Evolutionary conservation across 37 sponge, comb jelly and placozoan species (phyloP), one percentile per base, ranked within the genome.

Genomic region (Geodia barretti): DNA sequence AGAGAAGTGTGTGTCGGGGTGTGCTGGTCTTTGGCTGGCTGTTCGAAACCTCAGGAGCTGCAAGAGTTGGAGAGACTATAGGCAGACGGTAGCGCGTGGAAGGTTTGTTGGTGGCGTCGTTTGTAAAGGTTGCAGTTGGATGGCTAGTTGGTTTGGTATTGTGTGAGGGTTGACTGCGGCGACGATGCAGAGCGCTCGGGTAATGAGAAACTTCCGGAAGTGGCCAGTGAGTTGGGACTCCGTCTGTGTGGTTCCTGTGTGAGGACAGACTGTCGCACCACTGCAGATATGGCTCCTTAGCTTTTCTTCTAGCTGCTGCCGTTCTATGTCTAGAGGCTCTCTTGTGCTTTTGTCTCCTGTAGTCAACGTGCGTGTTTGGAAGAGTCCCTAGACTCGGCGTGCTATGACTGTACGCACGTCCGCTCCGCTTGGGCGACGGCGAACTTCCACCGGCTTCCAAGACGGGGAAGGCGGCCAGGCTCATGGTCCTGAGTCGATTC

Each of bases 401-500:
- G 54, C 54, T 47, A 14, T 47, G 54, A 47, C 54, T 47, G 14
- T 47, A 47, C 11, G 54, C 7, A 7, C 54, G 7, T 14, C 14
- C 54, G 14, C 14, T 47, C 54, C 54, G 7, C 54, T 14, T 47
- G 14, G 11, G 14, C 54, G 7, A 14, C 7, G 54, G 14, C 11
- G 7, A 7, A 58, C 7, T 26, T 32, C 80, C 71, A 4, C 68
- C 60, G 0, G 68, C 79, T 41, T 79, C 79, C 25, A 80, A 61
- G 19, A 20, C 3, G 19, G 68, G 70, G 25, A 58, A 60, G 38
- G 68, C 36, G 39, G 32, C 28, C 54, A 74, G 17, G 39, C 75
- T 68, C 70, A 84, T 75, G 2, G 68, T n/a, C 21, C 76, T 41
- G 20, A 84, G 70, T 19, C 61, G 37, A 14, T 76, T 74, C 59